Evolutionary conservation across 2,888 invertebrate species (phyloP), one percentile per base, ranked within the genome.

Genomic region (Thecophora atra): DNA sequence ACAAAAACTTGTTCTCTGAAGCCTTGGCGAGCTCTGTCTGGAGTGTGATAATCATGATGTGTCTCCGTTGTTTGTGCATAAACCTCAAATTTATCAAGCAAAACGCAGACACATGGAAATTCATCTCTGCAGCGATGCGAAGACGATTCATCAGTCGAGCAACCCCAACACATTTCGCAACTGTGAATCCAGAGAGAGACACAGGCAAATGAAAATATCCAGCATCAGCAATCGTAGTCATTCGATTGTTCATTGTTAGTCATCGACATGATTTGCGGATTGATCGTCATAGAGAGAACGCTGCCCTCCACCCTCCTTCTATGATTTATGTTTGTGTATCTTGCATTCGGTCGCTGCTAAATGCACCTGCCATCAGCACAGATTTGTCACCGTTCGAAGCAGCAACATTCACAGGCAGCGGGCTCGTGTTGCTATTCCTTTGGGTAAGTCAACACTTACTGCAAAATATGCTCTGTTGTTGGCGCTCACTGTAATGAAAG

Each of bases 311-410:
- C n/a, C n/a, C 47, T 6, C 47, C 47, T 17, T 11, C 15, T 47
- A 17, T 2, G 15, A 58, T 3, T 11, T 26, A 26, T 58, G 7
- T 58, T 19, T 63, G 13, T 63, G 63, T 17, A 63, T 44, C 47
- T 44, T 64, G 60, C 30, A 21, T 60, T 60, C 42, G 44, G 24
- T n/a, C n/a, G 42, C 42, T 24, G 42, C 21, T 47, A 47, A 65
- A 65, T 51, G 65, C 65, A 65, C 65, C 65, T 65, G 65, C 52
- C 47, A 65, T 65, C 65, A 65, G 19, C 65, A 51, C 26, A 47
- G 65, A 65, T 65, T 51, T 63, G 26, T 60, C 30, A 60, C 26
- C 30, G 30, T 26, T 13, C 30, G 30, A 47, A 17, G 6, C 11
- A 17, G 47, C 13, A 17, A 47, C 15, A 3, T 47, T 47, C 47